phyloP scores from a whole-genome alignment of 2,888 invertebrate species.

The Thelaira solivaga region DNA sequence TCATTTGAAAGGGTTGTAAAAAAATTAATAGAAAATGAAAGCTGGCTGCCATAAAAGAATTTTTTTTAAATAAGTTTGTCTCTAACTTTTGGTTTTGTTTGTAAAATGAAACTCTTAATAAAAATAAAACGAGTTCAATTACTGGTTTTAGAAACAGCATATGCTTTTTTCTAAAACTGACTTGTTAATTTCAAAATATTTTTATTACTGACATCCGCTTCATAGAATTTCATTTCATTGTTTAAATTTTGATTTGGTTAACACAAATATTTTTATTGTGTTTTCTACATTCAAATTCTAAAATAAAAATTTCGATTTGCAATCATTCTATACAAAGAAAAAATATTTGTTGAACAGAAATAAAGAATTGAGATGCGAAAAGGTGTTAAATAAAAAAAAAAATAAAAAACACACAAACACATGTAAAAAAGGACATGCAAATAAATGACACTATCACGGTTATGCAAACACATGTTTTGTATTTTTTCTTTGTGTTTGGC shows the following conservation, averaged over 20 bases:
- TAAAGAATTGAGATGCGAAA: too few relatives aligned
- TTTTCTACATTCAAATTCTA: neutral
- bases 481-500: neutral
- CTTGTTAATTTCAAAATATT: neutral
- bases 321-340: too few relatives aligned
- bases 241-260: neutral
- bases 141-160: too few relatives aligned
- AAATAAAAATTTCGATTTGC: too few relatives aligned
- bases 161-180: neutral
- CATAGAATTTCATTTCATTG: constrained; percentile 7
- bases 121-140: too few relatives aligned
- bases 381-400: constrained; percentile 23
- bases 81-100: neutral
- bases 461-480: neutral
- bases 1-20: too few relatives aligned
- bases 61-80: too few relatives aligned
- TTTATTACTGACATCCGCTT: constrained; percentile 15
- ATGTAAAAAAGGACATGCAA: neutral
- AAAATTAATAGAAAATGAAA: too few relatives aligned
- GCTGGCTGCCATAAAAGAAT: too few relatives aligned
- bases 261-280: constrained; percentile 9
- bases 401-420: neutral
- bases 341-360: too few relatives aligned
- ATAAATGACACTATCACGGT: neutral
- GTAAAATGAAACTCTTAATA: too few relatives aligned